phyloP scores from a whole-genome alignment of 2,113 vertebrate genomes.

The Saccopteryx bilineata region DNA sequence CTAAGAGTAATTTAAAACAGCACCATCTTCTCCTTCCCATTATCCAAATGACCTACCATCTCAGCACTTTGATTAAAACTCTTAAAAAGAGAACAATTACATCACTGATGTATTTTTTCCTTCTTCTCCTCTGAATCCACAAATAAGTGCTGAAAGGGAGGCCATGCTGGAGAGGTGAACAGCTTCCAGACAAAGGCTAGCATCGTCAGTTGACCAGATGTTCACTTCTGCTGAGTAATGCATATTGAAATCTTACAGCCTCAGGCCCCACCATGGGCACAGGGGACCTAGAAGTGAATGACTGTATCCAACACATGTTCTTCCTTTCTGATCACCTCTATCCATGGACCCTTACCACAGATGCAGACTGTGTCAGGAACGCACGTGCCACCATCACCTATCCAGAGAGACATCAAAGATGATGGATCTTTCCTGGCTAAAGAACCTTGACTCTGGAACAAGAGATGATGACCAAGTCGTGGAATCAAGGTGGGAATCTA shows the following conservation, averaged over 20 bases:
- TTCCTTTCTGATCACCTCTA: background rate
- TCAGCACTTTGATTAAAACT: background rate
- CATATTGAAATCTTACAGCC: background rate
- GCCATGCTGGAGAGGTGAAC: background rate
- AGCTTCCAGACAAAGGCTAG: background rate
- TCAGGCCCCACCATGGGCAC: background rate
- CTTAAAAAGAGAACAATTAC: slow-evolving; percentile 24
- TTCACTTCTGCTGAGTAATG: background rate
- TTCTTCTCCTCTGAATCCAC: background rate
- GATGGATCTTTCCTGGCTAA: background rate
- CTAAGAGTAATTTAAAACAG: slow-evolving; percentile 50
- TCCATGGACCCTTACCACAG: background rate
- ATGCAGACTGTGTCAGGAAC: background rate
- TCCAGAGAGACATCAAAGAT: background rate
- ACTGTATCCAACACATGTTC: fast-evolving
- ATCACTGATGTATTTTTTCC: background rate
- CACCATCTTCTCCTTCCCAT: background rate
- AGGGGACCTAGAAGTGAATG: background rate
- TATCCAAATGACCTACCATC: background rate
- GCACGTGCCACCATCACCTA: background rate
- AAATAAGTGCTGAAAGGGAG: background rate
- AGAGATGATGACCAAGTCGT: background rate
- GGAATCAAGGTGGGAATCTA: background rate
- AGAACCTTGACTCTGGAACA: background rate
- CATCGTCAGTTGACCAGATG: background rate